Conservation (phyloP, 2,113 vertebrate species). For the Puffinus mauretanicus region DNA sequence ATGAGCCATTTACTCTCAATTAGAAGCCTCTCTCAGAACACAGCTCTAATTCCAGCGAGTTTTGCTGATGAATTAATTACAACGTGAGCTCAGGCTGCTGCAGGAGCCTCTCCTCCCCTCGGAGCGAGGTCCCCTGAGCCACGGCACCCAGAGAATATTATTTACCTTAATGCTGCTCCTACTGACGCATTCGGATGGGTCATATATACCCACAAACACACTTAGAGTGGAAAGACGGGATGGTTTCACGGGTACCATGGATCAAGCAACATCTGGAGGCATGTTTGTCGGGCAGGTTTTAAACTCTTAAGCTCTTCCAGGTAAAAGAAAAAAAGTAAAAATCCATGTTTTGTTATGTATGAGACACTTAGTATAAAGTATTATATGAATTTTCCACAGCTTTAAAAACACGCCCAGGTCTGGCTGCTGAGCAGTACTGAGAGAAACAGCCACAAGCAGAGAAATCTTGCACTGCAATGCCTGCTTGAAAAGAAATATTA, state of each 20-base stretch:
- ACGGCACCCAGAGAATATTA: not conserved
- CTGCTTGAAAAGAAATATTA: not conserved
- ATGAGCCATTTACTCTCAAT: constrained; percentile 59
- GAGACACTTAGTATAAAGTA: not conserved
- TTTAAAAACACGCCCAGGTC: not conserved
- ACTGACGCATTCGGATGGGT: accelerated
- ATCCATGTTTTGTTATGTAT: not conserved
- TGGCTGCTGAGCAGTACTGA: not conserved
- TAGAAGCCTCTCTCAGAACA: constrained; percentile 25
- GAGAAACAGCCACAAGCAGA: not conserved
- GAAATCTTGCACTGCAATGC: not conserved
- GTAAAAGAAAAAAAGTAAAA: not conserved
- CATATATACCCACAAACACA: accelerated
- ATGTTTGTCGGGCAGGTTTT: accelerated
- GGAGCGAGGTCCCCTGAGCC: not conserved
- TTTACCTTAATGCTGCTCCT: accelerated
- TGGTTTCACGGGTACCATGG: accelerated
- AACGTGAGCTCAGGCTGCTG: not conserved
- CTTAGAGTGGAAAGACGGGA: accelerated
- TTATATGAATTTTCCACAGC: not conserved
- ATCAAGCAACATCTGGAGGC: not conserved
- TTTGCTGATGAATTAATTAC: constrained; percentile 44
- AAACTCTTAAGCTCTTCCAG: not conserved
- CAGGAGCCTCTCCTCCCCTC: not conserved
- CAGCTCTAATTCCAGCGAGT: not conserved